Conservation (phyloP, 1,140 invertebrate genomes). For the Leguminivora glycinivorella region DNA sequence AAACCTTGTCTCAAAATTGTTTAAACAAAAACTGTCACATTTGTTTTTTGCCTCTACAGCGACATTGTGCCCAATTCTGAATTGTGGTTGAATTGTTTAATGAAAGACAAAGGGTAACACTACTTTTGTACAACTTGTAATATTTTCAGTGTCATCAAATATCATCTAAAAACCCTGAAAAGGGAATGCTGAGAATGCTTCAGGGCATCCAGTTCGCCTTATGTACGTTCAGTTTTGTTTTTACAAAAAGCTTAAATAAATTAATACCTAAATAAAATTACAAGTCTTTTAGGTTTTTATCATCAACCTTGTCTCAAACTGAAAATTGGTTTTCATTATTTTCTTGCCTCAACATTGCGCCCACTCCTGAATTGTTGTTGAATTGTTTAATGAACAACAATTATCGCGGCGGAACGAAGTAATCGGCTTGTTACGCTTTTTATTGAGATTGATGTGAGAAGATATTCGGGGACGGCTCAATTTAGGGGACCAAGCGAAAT, state of each 20-base stretch:
- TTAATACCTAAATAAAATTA: too few species aligned
- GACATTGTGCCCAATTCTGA: not conserved
- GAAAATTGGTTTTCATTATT: not conserved
- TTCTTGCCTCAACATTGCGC: not conserved
- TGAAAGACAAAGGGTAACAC: constrained; percentile 65
- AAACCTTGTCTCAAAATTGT: too few species aligned
- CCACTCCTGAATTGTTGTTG: constrained; percentile 36
- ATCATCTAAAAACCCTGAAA: too few species aligned
- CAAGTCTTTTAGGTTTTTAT: too few species aligned
- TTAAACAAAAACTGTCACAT: not conserved
- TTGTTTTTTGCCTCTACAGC: not conserved
- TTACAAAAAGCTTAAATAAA: too few species aligned
- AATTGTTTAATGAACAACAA: constrained; percentile 69
- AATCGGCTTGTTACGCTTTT: constrained; percentile 57
- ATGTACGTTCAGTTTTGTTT: too few species aligned
- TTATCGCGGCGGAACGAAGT: constrained; percentile 58
- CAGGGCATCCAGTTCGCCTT: too few species aligned
- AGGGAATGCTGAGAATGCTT: too few species aligned
- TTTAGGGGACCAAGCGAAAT: constrained; percentile 38
- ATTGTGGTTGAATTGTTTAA: constrained; percentile 60
- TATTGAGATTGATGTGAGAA: constrained; percentile 71
- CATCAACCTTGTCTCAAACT: not conserved
- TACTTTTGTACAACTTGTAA: too few species aligned
- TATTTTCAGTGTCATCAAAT: too few species aligned
- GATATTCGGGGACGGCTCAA: constrained; percentile 40